phyloP scores from a whole-genome alignment of 1,140 invertebrate species.

The Scaptomyza pallida region DNA sequence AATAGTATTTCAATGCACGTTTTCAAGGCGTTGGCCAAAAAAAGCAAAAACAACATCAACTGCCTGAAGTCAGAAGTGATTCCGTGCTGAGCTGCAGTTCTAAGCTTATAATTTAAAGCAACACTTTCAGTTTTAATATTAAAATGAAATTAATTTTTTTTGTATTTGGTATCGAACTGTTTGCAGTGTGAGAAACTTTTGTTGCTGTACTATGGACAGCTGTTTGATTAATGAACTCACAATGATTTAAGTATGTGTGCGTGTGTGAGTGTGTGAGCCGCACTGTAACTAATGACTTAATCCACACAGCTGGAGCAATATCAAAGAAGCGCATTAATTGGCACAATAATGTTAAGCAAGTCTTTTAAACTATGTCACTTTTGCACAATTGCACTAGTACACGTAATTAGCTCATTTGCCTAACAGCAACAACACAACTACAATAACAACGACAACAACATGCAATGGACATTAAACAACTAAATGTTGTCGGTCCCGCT shows the following conservation, averaged over 20 bases:
- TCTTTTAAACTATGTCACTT: slow-evolving; percentile 56
- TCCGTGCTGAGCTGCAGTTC: slow-evolving; percentile 51
- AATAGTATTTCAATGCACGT: slow-evolving; percentile 55
- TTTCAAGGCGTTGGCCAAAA: slow-evolving; percentile 55
- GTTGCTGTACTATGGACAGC: slow-evolving; percentile 33
- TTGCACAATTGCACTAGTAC: slow-evolving; percentile 51
- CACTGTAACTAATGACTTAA: slow-evolving; percentile 44
- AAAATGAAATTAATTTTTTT: slow-evolving; percentile 66
- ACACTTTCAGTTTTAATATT: slow-evolving; percentile 69
- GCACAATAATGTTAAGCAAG: slow-evolving; percentile 55
- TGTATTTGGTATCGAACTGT: background rate
- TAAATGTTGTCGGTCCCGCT: slow-evolving; percentile 3
- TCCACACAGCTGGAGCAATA: slow-evolving; percentile 25
- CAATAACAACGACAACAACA: slow-evolving; percentile 21
- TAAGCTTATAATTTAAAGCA: slow-evolving; percentile 50
- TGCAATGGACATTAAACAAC: background rate
- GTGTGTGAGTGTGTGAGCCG: slow-evolving; percentile 3
- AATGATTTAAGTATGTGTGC: background rate
- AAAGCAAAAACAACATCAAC: too few species aligned
- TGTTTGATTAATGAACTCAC: slow-evolving; percentile 64
- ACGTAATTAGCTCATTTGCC: slow-evolving; percentile 58
- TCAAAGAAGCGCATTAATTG: slow-evolving; percentile 48
- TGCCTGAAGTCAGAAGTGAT: slow-evolving; percentile 25
- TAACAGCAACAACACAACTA: slow-evolving; percentile 14
- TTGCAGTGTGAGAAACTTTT: slow-evolving; percentile 46